phyloP scores from a whole-genome alignment of 2,797 vertebrate species.

The Limnodromus scolopaceus region DNA sequence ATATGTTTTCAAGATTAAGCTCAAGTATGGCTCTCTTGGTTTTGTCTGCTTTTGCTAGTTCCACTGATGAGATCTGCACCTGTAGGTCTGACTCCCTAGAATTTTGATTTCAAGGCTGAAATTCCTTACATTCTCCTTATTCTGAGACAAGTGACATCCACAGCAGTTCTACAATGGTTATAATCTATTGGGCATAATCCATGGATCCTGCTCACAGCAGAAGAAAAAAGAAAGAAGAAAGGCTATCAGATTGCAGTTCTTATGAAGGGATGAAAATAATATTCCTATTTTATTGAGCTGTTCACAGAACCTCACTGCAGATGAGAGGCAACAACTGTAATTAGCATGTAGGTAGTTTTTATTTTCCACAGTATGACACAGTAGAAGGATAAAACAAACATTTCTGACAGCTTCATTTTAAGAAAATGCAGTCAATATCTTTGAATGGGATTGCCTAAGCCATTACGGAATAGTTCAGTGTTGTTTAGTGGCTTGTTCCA shows the following conservation, averaged over 20 bases:
- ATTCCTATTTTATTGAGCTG: not conserved
- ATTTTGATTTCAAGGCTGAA: not conserved
- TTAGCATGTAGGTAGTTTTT: not conserved
- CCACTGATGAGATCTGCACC: not conserved
- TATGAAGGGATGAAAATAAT: not conserved
- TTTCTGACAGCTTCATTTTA: slow-evolving; percentile 26
- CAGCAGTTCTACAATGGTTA: not conserved
- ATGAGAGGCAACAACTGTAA: not conserved
- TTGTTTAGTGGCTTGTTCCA: not conserved
- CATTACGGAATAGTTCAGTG: not conserved
- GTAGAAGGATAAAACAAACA: not conserved
- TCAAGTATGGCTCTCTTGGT: not conserved
- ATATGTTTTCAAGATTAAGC: not conserved
- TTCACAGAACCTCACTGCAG: not conserved
- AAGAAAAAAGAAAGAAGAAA: not conserved
- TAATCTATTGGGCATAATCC: not conserved
- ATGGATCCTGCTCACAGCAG: not conserved
- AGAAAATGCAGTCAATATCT: not conserved
- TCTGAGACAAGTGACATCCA: not conserved
- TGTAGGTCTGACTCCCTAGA: not conserved
- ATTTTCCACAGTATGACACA: not conserved
- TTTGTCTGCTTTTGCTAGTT: not conserved
- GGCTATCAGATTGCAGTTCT: not conserved
- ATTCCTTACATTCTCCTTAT: not conserved
- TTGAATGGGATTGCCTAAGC: not conserved